Evolutionary conservation across 1,140 invertebrate species (phyloP).

Genomic region (Bombus sylvicola): DNA sequence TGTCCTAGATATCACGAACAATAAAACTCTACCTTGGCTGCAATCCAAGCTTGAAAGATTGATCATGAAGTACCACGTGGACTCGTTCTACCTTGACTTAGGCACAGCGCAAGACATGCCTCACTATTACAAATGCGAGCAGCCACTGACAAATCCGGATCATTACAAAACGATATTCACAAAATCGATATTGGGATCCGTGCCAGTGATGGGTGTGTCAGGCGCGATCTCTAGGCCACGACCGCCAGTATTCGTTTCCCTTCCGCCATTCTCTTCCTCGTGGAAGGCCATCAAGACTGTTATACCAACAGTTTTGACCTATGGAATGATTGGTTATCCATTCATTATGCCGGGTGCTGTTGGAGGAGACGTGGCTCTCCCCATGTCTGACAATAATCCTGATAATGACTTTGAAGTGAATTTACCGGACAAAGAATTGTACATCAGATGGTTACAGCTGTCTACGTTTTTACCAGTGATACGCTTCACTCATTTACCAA

Average conservation of each 20-base stretch:
- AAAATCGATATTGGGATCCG: conserved; percentile 85
- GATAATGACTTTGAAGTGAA: conserved; percentile 84
- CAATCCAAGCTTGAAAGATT: conserved; percentile 88
- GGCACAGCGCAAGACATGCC: conserved; percentile 95
- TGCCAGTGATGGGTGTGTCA: conserved; percentile 91
- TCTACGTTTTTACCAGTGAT: conserved; percentile 96
- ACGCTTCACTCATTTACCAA: conserved; percentile 93
- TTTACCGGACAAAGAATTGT: conserved; percentile 93
- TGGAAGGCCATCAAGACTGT: conserved; percentile 94
- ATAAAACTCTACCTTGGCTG: conserved; percentile 91
- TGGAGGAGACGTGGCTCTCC: conserved; percentile 90
- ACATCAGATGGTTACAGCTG: conserved; percentile 96
- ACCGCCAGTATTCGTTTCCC: conserved; percentile 92
- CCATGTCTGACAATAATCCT: conserved; percentile 83
- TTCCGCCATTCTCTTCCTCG: conserved; percentile 92
- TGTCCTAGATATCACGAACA: conserved; percentile 93
- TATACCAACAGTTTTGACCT: conserved; percentile 93
- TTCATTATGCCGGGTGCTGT: conserved; percentile 96
- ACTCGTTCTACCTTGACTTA: conserved; percentile 95
- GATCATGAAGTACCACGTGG: conserved; percentile 89
- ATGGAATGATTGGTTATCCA: conserved; percentile 94
- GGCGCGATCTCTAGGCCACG: conserved; percentile 91
- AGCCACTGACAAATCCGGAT: conserved; percentile 90
- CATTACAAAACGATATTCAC: conserved; percentile 90
- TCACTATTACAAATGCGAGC: conserved; percentile 90